Conservation (phyloP, 1,140 invertebrate genomes). For the Drosophila kohkoa region DNA sequence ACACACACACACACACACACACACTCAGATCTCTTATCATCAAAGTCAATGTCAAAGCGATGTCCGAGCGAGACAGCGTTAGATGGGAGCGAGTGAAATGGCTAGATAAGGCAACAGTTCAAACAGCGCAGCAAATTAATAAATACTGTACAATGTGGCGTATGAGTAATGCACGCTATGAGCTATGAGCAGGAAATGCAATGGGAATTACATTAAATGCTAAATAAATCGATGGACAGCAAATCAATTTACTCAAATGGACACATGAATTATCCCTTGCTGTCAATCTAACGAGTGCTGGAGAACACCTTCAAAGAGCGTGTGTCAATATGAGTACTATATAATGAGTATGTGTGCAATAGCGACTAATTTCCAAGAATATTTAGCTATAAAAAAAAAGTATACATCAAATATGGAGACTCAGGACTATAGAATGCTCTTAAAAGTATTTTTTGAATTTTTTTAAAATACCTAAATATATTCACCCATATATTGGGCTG, state of each 20-base stretch:
- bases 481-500: no score
- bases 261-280: neutral
- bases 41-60: slow-evolving; percentile 79
- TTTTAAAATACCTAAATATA: no score
- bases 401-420: no score
- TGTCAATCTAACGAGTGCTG: neutral
- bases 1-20: neutral
- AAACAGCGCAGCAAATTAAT: slow-evolving; percentile 30
- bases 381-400: no score
- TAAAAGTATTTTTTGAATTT: no score
- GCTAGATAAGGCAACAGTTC: slow-evolving; percentile 14
- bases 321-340: neutral
- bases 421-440: no score
- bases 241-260: slow-evolving; percentile 14
- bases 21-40: slow-evolving; percentile 60
- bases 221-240: neutral
- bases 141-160: slow-evolving; percentile 45
- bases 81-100: neutral
- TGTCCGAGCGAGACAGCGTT: slow-evolving; percentile 18
- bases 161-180: slow-evolving; percentile 60
- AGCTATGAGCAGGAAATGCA: slow-evolving; percentile 54
- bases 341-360: no score
- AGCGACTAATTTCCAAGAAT: no score
- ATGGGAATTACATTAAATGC: neutral
- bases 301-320: neutral